Percentiles rank a stretch among this genome's conserved stretches.
phyloP scores from a whole-genome alignment of 1,140 invertebrate species.

The Drosophila nasuta region DNA sequence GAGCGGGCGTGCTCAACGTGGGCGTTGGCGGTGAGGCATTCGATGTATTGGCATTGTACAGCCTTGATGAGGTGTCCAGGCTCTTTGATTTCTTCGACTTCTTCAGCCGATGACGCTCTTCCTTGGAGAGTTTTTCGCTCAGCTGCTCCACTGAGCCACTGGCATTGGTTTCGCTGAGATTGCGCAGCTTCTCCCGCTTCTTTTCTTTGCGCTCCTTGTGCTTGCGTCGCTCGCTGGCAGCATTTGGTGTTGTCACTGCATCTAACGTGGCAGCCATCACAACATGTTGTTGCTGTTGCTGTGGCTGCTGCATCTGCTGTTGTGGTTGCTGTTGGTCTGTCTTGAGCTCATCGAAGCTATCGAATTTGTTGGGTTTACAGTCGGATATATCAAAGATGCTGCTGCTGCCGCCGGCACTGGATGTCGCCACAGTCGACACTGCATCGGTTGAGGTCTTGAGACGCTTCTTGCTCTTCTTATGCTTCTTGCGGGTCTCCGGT shows the following conservation, averaged over 20 bases:
- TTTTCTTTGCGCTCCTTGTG: constrained; percentile 88
- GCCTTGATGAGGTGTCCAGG: constrained; percentile 49
- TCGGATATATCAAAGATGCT: constrained; percentile 64
- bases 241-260: background rate
- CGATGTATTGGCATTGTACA: constrained; percentile 34
- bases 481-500: constrained; percentile 89
- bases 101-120: constrained; percentile 84
- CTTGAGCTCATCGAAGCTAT: constrained; percentile 64
- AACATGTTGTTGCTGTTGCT: background rate
- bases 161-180: constrained; percentile 58
- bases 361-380: constrained; percentile 60
- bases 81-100: constrained; percentile 87
- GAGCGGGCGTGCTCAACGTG: constrained; percentile 33
- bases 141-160: constrained; percentile 82
- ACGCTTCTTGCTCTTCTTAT: constrained; percentile 93
- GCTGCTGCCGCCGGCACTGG: constrained; percentile 22
- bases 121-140: constrained; percentile 85
- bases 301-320: too few relatives aligned
- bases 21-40: constrained; percentile 44
- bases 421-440: constrained; percentile 68
- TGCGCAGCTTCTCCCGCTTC: constrained; percentile 88
- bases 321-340: constrained; percentile 28
- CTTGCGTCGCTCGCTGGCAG: constrained; percentile 52
- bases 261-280: background rate
- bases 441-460: constrained; percentile 87